phyloP scores from a whole-genome alignment of 2,113 vertebrate species.

The Xerus inauris region DNA sequence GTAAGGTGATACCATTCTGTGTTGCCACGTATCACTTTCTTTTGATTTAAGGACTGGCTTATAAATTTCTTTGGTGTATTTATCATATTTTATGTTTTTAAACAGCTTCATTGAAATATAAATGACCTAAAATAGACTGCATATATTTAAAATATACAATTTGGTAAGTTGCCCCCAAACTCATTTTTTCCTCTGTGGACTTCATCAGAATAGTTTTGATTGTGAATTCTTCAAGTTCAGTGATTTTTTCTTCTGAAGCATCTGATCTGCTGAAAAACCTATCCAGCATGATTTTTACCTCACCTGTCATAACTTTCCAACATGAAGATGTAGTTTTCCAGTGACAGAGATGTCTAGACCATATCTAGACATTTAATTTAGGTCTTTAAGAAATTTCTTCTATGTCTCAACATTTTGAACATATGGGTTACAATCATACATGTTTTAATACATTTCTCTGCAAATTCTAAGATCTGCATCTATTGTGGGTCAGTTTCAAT shows the following conservation, averaged over 20 bases:
- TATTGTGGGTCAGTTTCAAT: neutral
- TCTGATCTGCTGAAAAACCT: neutral
- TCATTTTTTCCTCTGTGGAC: neutral
- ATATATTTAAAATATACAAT: neutral
- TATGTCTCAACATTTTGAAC: neutral
- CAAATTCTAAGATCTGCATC: neutral
- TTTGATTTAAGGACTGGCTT: conserved; percentile 19
- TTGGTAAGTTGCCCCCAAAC: neutral
- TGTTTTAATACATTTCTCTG: neutral
- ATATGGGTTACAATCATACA: neutral
- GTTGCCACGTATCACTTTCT: neutral
- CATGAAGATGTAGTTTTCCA: neutral
- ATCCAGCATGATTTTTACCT: neutral
- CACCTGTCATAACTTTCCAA: neutral
- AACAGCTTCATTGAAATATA: neutral
- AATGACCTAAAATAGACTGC: neutral
- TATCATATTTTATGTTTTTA: neutral
- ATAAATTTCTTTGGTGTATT: neutral
- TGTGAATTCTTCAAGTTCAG: neutral
- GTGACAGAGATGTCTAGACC: neutral
- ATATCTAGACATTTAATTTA: neutral
- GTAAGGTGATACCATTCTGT: neutral
- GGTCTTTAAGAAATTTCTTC: neutral
- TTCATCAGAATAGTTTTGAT: neutral
- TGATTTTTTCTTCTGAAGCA: neutral